Evolutionary conservation across 2,113 vertebrate species (phyloP).

Genomic region (Eleginops maclovinus): DNA sequence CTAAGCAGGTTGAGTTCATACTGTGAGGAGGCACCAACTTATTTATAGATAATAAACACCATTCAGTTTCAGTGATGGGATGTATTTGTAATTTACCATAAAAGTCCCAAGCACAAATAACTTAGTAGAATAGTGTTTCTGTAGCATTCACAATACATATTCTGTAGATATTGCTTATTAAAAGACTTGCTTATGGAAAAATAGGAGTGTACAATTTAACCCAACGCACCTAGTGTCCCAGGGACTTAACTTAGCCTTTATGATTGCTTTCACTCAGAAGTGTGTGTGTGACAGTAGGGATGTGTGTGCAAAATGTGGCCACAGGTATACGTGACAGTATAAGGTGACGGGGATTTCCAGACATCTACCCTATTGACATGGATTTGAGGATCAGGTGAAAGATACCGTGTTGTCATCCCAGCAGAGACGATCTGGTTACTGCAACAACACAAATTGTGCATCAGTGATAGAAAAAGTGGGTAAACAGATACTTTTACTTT

Average conservation of each 20-base stretch:
- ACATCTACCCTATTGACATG: conserved; percentile 53
- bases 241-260: neutral
- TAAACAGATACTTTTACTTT: too few relatives aligned
- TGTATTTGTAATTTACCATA: neutral
- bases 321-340: conserved; percentile 59
- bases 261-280: neutral
- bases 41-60: conserved; percentile 27
- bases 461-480: neutral
- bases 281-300: conserved; percentile 17
- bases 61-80: neutral
- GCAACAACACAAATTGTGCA: too few relatives aligned
- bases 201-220: neutral
- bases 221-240: neutral
- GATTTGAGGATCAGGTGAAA: conserved; percentile 61
- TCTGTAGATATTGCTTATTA: neutral
- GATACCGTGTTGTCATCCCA: conserved; percentile 65
- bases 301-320: conserved; percentile 27
- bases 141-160: neutral
- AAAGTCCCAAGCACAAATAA: too few relatives aligned
- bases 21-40: conserved; percentile 19
- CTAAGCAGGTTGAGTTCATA: conserved; percentile 33
- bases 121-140: neutral
- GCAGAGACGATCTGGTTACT: conserved; percentile 57
- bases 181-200: conserved; percentile 12
- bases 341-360: conserved; percentile 77